Base-by-base conservation (phyloP, 1,140 invertebrate species). In the Anoplophora glabripennis region DNA sequence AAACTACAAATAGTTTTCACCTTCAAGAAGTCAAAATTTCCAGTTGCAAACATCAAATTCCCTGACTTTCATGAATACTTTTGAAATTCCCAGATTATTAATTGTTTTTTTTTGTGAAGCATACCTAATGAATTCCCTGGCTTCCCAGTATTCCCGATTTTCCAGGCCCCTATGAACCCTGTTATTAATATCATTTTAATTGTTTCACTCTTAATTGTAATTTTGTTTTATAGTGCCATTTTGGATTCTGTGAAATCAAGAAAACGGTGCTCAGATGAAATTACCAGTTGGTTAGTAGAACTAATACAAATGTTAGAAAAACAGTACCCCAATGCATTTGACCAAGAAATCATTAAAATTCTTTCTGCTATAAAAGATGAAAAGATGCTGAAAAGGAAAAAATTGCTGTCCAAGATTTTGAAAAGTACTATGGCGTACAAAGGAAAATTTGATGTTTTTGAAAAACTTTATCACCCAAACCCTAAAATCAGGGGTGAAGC, bases 261-360 rank as follows among this genome's bases (percentile, higher is more conserved):
- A 41, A 38, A 59, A 53, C 42, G 48, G 66, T 59, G 38, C 69
- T 3, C 65, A 70, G 4, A 58, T 57, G 11, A 66, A 46, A 57
- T 12, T 47, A 72, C 10, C 59, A 68, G 15, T 54, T 72, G 9
- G 59, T 21, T 69, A 21, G 53, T 33, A 4, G 60, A 65, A 52
- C 48, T 64, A 11, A 48, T 68, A 35, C 49, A 60, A 14, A 59
- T 35, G 8, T 4, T 68, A 11, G 66, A 68, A 52, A 76, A 67
- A 46, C 81, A 82, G 48, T 89, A 89, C 73, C 85, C 89, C 0
- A 73, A 77, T 11, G 79, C 76, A 18, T 90, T 89, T 66, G 88
- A 91, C 64, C 74, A 79, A 44, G 76, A 81, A 52, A 74, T 85
- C 9, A 57, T 64, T 14, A 63, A 66, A 45, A 62, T 70, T 38